Evolutionary conservation across 1,140 invertebrate genomes (phyloP), one percentile per base, ranked within the genome.

Genomic region (Drosophila trapezifrons): DNA sequence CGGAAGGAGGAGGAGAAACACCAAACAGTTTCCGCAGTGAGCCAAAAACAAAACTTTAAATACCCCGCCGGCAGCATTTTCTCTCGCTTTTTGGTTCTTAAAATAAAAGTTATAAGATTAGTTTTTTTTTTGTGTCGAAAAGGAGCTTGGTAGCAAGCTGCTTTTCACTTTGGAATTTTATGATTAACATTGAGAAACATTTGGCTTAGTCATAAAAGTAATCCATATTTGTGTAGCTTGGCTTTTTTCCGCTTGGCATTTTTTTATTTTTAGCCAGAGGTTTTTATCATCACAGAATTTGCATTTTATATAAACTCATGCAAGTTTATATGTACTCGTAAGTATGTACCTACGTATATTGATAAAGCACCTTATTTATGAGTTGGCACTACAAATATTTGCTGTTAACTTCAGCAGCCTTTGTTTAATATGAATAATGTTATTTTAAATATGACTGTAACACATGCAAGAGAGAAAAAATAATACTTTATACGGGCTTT

Each of bases 381-480:
- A 25, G 54, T 13, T 56, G 54, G 20, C 37, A n/a, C 15, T 40
- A 56, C 32, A 56, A 56, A 56, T 56, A 56, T 55, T 55, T 38
- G 18, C 49, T 52, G 29, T 13, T 35, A 5, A 52, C 29, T 10
- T 35, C 7, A 20, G 13, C 29, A 9, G 49, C 29, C 29, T 52
- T 35, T 52, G 49, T 35, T 52, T 15, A 35, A 9, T 22, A 12
- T 55, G 52, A 55, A n/a, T 38, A 38, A 52, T 52, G 49, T 52
- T 35, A 20, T 52, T 52, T 52, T 35, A 15, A 35, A 20, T 35
- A 8, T 20, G 7, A 20, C 13, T 35, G 27, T 0, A 32, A 20
- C 49, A 35, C 49, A 20, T 35, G 49, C 18, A 52, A 35, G 29
- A 32, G 12, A 2, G 3, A 2, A 35, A 51, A 20, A 32, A 15